Percentiles rank a stretch among this genome's conserved stretches.
These are phyloP conservation scores for Leucozona laternaria DNA, from an alignment of 2,888 invertebrate genomes.

Conservation along the genomic window DNA sequence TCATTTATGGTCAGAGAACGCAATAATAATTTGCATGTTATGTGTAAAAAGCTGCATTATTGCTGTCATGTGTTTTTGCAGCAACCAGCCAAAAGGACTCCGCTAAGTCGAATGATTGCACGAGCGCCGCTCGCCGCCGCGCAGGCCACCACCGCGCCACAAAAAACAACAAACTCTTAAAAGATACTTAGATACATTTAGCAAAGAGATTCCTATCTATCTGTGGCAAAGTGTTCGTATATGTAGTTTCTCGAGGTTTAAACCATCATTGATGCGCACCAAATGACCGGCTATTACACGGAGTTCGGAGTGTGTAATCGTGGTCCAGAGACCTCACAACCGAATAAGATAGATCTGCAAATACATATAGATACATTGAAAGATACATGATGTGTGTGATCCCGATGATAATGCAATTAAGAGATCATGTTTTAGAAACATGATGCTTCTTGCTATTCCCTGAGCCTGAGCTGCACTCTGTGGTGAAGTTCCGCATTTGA, in stretches of 20 bases:
- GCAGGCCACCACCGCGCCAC: background rate
- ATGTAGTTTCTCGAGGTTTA: constrained; percentile 12
- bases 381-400: constrained; percentile 52
- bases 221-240: constrained; percentile 37
- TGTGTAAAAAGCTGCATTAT: constrained; percentile 73
- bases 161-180: constrained; percentile 50
- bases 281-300: constrained; percentile 71
- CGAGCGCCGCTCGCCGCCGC: constrained; percentile 1
- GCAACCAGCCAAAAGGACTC: constrained; percentile 62
- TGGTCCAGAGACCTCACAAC: constrained; percentile 61
- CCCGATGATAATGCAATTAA: constrained; percentile 73
- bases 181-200: constrained; percentile 73
- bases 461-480: background rate
- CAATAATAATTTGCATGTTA: constrained; percentile 74
- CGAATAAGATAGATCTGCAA: constrained; percentile 33
- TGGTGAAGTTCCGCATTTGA: constrained; percentile 66
- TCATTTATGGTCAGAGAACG: constrained; percentile 69
- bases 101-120: constrained; percentile 35
- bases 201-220: constrained; percentile 65
- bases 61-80: constrained; percentile 63
- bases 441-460: constrained; percentile 14
- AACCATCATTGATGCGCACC: constrained; percentile 52
- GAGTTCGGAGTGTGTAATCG: constrained; percentile 55
- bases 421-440: constrained; percentile 70
- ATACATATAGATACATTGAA: constrained; percentile 30